Evolutionary conservation across 64 coral and sea anemone genomes (phyloP), one percentile per base, ranked within the genome.

Genomic region (Anthopleura sola): DNA sequence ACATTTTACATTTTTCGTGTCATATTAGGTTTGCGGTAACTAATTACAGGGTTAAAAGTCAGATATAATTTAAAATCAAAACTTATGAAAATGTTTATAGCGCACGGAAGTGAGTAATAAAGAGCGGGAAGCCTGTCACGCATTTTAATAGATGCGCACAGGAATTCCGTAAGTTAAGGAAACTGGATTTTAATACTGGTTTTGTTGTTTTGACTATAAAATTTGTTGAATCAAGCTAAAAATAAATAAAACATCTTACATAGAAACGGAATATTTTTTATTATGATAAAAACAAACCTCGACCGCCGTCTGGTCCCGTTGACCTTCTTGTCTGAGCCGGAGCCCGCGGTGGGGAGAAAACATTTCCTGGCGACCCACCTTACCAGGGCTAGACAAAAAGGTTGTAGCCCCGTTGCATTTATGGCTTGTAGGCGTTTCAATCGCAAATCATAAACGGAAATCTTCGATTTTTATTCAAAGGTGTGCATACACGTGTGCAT

Each of bases 1-100:
- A 71, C 66, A 31, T 71, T 62, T 71, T 71, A 71, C 66, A 31
- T 71, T 62, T 71, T 71, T 71, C 66, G 13, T 71, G 66, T 31
- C 29, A 71, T 10, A 68, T 71, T 71, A 71, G 66, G 66, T 32
- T 71, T 71, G 66, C 29, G 66, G 66, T 66, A 26, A 28, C 21
- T 66, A 66, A 26, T 28, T 66, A n/a, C 24, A 4, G 8, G 60
- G n/a, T 28, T 32, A 71, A 32, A 71, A 32, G 66, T 69, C 66
- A 69, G 13, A 31, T 28, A 34, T 71, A 34, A 71, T 53, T 53
- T 17, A 71, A 71, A 34, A 14, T 13, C 11, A 36, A 32, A 11
- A 34, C 66, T 16, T 32, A 71, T 11, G 24, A 66, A 66, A 66
- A 24, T 66, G 20, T 4, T 66, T 66, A n/a, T 16, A 14, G 26